A percentile compares a stretch with the other conserved stretches of the same genome.
Conservation (phyloP, 1,140 invertebrate species). For the Chrysoperla carnea region DNA sequence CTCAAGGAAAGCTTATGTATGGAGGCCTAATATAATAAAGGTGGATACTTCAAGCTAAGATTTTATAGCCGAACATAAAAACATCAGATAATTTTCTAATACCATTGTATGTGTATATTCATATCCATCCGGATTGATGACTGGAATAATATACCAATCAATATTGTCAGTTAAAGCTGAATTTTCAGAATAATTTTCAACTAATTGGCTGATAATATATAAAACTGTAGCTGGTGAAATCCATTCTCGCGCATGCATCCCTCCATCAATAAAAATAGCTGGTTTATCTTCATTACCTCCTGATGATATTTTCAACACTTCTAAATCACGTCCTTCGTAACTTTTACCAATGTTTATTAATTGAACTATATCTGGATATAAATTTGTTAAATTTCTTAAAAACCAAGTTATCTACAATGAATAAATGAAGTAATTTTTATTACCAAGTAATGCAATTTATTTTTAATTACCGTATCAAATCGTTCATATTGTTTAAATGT, state of each 20-base stretch:
- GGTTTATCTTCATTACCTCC: constrained; percentile 31
- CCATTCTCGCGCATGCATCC: constrained; percentile 49
- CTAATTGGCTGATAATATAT: constrained; percentile 39
- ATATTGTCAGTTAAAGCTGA: constrained; percentile 24
- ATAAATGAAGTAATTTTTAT: no score
- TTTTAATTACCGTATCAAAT: no score
- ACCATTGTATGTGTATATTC: constrained; percentile 26
- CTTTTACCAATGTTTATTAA: constrained; percentile 33
- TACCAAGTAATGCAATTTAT: no score
- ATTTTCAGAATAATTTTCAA: constrained; percentile 24
- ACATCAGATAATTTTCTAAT: no score
- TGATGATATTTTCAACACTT: constrained; percentile 34
- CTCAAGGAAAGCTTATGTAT: no score
- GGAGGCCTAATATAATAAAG: no score
- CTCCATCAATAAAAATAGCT: constrained; percentile 44
- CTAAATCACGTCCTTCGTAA: constrained; percentile 37
- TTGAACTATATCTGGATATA: constrained; percentile 24
- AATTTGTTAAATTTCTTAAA: constrained; percentile 21
- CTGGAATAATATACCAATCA: constrained; percentile 50
- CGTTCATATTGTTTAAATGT: no score
- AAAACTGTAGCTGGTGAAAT: constrained; percentile 42
- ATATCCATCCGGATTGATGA: constrained; percentile 57
- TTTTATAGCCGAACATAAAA: no score
- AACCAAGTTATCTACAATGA: constrained; percentile 28
- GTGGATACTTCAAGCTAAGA: no score